These are phyloP conservation scores for Mythimna ferrago DNA, from an alignment of 2,888 invertebrate species.

Conservation along the genomic window DNA sequence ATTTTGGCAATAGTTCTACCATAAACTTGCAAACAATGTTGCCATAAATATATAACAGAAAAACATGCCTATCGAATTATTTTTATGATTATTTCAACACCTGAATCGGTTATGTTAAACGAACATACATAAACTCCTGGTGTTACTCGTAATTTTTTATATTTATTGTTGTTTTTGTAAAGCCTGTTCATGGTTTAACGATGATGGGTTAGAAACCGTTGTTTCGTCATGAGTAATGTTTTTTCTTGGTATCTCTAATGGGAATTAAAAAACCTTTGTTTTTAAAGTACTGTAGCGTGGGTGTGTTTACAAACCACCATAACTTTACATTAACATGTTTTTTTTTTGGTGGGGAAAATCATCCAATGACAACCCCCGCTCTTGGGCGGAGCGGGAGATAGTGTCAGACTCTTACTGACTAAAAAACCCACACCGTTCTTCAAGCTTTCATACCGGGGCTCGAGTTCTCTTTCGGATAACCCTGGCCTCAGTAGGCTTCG, in stretches of 20 bases:
- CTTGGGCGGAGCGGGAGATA: no score
- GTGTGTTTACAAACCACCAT: no score
- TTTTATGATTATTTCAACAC: neutral
- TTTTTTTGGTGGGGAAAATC: no score
- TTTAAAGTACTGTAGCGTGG: no score
- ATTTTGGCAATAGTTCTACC: neutral
- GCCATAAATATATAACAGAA: neutral
- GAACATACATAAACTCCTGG: constrained; percentile 14
- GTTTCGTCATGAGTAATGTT: neutral
- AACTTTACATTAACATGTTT: no score
- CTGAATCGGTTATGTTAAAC: neutral
- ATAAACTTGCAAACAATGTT: neutral
- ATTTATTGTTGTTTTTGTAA: constrained; percentile 9
- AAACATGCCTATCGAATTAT: neutral
- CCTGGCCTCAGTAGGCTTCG: no score
- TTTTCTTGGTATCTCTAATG: neutral
- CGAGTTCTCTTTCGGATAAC: no score
- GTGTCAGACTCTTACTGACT: no score
- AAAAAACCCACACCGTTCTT: no score
- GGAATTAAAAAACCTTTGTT: neutral
- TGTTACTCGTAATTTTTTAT: constrained; percentile 31
- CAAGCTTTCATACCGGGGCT: no score
- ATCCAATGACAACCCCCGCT: no score
- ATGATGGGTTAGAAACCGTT: neutral
- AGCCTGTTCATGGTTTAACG: constrained; percentile 1